Percentiles rank a stretch among this genome's conserved stretches.
Evolutionary conservation across 2,113 vertebrate genomes (phyloP).

Genomic region (Callipepla squamata): DNA sequence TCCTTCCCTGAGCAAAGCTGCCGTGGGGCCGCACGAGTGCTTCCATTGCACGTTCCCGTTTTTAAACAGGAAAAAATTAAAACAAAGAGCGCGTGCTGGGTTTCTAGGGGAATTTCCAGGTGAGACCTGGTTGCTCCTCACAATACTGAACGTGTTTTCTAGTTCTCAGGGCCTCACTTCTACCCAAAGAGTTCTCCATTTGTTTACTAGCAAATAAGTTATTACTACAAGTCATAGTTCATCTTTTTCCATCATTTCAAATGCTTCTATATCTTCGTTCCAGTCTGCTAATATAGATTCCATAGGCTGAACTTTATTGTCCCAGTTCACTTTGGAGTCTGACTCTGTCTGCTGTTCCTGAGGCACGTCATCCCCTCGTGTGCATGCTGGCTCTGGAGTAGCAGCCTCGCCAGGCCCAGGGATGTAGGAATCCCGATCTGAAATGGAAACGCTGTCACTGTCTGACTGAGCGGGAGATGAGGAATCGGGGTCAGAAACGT

Average conservation of each 20-base stretch:
- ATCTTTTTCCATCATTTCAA: conserved; percentile 98
- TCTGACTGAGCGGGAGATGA: background rate
- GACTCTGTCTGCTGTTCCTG: conserved; percentile 75
- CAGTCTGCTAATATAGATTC: conserved; percentile 95
- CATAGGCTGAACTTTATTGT: conserved; percentile 82
- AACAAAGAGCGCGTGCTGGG: conserved; percentile 63
- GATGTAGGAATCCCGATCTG: conserved; percentile 28
- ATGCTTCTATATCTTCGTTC: conserved; percentile 98
- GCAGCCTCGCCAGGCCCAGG: conserved; percentile 20
- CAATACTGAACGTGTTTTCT: conserved; percentile 65
- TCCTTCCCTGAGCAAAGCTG: background rate
- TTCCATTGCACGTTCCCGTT: conserved; percentile 69
- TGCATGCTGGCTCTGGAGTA: conserved; percentile 56
- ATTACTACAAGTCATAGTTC: conserved; percentile 90
- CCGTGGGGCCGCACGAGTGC: conserved; percentile 29
- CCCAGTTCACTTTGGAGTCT: conserved; percentile 72
- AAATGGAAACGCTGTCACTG: background rate
- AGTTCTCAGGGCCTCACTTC: conserved; percentile 57
- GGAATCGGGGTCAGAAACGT: conserved; percentile 12
- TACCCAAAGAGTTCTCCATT: conserved; percentile 65
- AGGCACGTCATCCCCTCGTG: conserved; percentile 71
- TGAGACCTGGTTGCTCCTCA: conserved; percentile 62
- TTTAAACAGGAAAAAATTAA: conserved; percentile 56
- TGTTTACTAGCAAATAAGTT: conserved; percentile 69
- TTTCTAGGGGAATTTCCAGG: conserved; percentile 52